Evolutionary conservation across 53 echinoderm and acorn worm species (phyloP), one percentile per base, ranked within the genome.

Genomic region (Paracentrotus lividus): DNA sequence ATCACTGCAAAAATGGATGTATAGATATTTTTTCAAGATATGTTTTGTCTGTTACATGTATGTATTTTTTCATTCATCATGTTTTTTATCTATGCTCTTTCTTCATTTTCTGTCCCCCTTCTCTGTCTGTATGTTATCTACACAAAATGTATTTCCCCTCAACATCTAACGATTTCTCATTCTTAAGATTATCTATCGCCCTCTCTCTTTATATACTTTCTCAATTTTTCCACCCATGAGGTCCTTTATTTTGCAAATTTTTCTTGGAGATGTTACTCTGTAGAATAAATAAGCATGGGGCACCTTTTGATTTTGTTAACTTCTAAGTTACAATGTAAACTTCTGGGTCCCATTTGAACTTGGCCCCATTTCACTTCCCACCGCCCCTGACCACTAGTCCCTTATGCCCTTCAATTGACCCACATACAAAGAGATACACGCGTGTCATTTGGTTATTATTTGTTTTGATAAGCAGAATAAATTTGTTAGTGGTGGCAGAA

Each of bases 391-490:
- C 43, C 21, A 38, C 5, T 38, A 3, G n/a, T 42, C 77, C 36
- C 38, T 34, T 36, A 38, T 26, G 26, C 26, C 26, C 42, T 77
- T 23, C 78, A 77, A 42, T 24, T 77, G 78, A 77, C 78, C 78
- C 78, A 42, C 64, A 64, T 64, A 29, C 12, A 27, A 2, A 64
- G 9, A 64, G 64, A 27, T 27, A 64, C 31, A 64, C 64, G 10
- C 64, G 8, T 31, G 64, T 64, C 64, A 64, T 64, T 31, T 64
- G 47, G 31, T 47, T 72, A 85, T 85, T 47, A 47, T 85, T 85
- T 85, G 47, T 49, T 49, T 49, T 85, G 85, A 85, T 85, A 47
- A 33, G 85, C 24, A 72, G 72, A 72, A 21, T 72, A 72, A 72
- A 72, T 72, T 64, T 40, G 36, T 72, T 40, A 38, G 40, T 20